Percentiles rank a stretch among this genome's conserved stretches.
phyloP scores from a whole-genome alignment of 2,797 vertebrate species.

The Typhlichthys eigenmanni region DNA sequence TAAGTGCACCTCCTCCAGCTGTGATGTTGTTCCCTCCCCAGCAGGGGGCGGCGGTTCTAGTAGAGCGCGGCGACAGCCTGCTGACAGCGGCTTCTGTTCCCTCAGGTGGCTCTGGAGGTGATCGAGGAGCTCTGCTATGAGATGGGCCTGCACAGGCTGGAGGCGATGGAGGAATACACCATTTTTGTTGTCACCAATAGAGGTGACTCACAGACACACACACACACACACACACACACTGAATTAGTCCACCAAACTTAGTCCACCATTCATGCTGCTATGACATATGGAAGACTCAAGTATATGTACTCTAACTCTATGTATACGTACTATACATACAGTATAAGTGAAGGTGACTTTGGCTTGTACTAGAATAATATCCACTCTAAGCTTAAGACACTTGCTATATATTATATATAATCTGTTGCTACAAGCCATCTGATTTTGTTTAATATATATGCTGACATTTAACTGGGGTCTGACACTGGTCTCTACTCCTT shows the following conservation, averaged over 20 bases:
- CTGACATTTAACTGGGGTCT: too few relatives aligned
- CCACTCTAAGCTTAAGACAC: too few relatives aligned
- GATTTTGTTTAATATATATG: too few relatives aligned
- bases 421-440: too few relatives aligned
- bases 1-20: constrained; percentile 60
- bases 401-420: too few relatives aligned
- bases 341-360: too few relatives aligned
- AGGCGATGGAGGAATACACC: constrained; percentile 89
- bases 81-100: constrained; percentile 15
- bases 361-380: too few relatives aligned
- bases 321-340: too few relatives aligned
- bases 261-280: too few relatives aligned
- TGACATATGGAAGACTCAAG: neutral
- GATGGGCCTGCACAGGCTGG: constrained; percentile 87
- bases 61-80: neutral
- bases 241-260: neutral
- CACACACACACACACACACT: constrained; percentile 6
- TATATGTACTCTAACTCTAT: neutral
- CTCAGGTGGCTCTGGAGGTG: constrained; percentile 89
- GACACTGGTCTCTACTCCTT: too few relatives aligned
- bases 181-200: constrained; percentile 88
- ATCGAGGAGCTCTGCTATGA: constrained; percentile 93
- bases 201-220: constrained; percentile 58
- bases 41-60: too few relatives aligned
- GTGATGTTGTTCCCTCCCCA: neutral